A percentile compares a stretch with the other conserved stretches of the same genome.
Evolutionary conservation across 1,140 invertebrate genomes (phyloP).

Genomic region (Micrasema minimum): DNA sequence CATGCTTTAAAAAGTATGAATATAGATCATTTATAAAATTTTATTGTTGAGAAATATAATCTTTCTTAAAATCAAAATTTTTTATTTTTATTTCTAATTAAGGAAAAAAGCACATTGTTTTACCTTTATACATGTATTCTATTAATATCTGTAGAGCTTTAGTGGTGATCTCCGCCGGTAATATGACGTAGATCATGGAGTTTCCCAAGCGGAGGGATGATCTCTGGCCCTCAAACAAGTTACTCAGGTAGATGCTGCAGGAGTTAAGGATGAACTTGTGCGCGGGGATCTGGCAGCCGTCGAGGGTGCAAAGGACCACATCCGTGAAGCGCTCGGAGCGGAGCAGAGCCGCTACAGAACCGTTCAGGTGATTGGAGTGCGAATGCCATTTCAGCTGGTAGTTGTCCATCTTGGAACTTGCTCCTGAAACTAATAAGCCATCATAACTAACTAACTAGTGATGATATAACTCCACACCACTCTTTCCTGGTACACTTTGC

Average conservation of each 20-base stretch:
- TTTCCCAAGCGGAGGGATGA: constrained; percentile 65
- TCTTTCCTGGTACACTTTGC: not conserved
- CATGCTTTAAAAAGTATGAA: no score
- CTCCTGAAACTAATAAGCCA: constrained; percentile 7
- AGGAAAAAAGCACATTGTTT: no score
- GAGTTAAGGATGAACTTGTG: constrained; percentile 89
- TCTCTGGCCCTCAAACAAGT: constrained; percentile 67
- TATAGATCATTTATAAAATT: no score
- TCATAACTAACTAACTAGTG: not conserved
- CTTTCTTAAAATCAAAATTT: no score
- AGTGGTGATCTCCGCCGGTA: constrained; percentile 83
- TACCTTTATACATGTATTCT: constrained; percentile 85
- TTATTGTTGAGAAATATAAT: no score
- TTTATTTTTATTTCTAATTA: no score
- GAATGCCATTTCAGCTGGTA: constrained; percentile 90
- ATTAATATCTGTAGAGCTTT: constrained; percentile 82
- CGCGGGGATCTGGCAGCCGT: constrained; percentile 83
- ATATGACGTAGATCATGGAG: constrained; percentile 76
- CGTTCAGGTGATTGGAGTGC: constrained; percentile 81
- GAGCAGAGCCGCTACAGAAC: constrained; percentile 80
- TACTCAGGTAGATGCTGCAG: constrained; percentile 72
- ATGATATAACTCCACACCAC: not conserved
- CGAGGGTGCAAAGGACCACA: constrained; percentile 83
- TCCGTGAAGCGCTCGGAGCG: constrained; percentile 86
- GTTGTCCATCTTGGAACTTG: constrained; percentile 70